Evolutionary conservation across 2,113 vertebrate species (phyloP).

Genomic region (Labeo catla): DNA sequence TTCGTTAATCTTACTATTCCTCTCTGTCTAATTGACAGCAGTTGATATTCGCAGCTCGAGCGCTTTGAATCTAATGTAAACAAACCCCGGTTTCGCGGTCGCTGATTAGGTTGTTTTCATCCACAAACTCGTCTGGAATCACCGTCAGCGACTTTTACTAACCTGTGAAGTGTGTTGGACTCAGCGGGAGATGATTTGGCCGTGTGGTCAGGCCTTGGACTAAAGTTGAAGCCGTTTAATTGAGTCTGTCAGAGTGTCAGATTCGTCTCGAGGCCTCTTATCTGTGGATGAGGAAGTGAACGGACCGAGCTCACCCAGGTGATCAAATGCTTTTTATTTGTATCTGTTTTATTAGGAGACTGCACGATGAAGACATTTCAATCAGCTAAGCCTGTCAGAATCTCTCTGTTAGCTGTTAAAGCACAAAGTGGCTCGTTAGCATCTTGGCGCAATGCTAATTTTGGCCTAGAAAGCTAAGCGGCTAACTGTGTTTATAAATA

Average conservation of each 20-base stretch:
- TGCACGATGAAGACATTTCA: not conserved
- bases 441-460: constrained; percentile 11
- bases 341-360: not conserved
- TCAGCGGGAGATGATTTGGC: constrained; percentile 45
- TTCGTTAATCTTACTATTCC: not conserved
- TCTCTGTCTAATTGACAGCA: constrained; percentile 18
- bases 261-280: constrained; percentile 69
- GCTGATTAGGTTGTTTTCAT: not conserved
- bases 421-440: not conserved
- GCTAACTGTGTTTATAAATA: not conserved
- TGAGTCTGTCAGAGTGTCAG: constrained; percentile 60
- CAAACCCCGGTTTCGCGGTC: not conserved
- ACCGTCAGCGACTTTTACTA: not conserved
- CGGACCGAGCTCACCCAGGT: constrained; percentile 66
- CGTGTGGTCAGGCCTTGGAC: constrained; percentile 71
- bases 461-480: constrained; percentile 2
- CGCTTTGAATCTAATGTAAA: constrained; percentile 24
- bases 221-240: constrained; percentile 73
- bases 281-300: constrained; percentile 74
- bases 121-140: not conserved
- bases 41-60: constrained; percentile 8
- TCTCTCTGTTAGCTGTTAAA: not conserved
- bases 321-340: not conserved
- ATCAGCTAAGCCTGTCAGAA: not conserved
- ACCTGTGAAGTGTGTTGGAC: not conserved